Evolutionary conservation across 2,797 vertebrate genomes (phyloP).

Genomic region (Chloroceryle amazona): DNA sequence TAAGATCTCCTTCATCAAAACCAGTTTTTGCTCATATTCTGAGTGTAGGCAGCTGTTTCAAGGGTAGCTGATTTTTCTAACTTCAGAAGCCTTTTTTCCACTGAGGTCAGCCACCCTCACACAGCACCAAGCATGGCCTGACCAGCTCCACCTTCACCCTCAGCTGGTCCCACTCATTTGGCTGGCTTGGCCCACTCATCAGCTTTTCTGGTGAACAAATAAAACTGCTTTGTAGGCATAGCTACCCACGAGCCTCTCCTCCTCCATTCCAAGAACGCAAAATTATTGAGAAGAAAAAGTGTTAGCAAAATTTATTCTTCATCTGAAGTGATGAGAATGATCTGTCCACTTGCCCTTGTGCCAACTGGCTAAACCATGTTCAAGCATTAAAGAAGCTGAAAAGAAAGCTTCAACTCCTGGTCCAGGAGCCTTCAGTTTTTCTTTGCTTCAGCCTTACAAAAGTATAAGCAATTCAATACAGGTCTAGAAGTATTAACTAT

Average conservation of each 20-base stretch:
- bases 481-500: too few relatives aligned
- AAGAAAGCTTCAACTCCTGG: background rate
- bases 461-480: too few relatives aligned
- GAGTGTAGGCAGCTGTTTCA: fast-evolving
- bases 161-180: background rate
- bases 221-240: background rate
- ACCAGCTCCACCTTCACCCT: background rate
- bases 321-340: background rate
- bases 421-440: background rate
- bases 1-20: background rate
- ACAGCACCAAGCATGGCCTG: background rate
- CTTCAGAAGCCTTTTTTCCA: background rate
- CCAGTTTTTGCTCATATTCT: background rate
- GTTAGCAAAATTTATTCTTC: background rate
- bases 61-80: background rate
- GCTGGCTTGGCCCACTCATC: background rate
- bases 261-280: background rate
- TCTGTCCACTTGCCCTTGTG: background rate
- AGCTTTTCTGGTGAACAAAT: background rate
- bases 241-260: background rate
- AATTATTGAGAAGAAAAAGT: background rate
- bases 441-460: too few relatives aligned
- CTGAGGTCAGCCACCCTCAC: background rate
- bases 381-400: background rate
- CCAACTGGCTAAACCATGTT: background rate